Conservation (phyloP, 2,797 vertebrate species). For the Rhynchotus rufescens region DNA sequence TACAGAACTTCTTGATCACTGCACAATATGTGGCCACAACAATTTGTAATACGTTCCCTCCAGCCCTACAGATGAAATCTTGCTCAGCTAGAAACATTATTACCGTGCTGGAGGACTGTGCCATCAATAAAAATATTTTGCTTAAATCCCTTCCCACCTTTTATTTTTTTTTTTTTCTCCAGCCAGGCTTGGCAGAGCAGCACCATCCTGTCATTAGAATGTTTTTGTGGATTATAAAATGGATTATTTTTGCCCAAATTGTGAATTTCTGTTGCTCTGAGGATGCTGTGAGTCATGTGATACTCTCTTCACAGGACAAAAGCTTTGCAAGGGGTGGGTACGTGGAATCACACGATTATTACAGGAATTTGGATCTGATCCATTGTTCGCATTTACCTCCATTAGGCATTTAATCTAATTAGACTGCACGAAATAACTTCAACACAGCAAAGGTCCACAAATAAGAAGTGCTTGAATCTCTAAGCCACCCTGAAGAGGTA, state of each 20-base stretch:
- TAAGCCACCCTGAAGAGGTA: neutral
- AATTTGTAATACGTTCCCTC: neutral
- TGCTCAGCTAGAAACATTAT: neutral
- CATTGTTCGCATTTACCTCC: neutral
- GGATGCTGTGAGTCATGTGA: neutral
- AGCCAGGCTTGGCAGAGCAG: conserved; percentile 86
- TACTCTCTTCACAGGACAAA: neutral
- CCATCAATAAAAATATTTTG: neutral
- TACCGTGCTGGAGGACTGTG: neutral
- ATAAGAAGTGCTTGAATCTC: neutral
- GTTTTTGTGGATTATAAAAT: conserved; percentile 88
- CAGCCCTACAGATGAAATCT: neutral
- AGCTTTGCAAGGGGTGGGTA: neutral
- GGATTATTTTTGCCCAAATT: neutral
- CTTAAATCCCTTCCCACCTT: neutral
- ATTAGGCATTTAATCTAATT: neutral
- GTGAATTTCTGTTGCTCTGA: neutral
- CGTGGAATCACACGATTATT: neutral
- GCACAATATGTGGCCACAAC: neutral
- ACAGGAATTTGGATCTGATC: neutral
- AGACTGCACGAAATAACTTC: neutral
- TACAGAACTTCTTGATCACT: neutral
- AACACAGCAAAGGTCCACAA: neutral
- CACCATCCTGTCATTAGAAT: conserved; percentile 83
- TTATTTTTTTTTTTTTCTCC: conserved; percentile 18